Base-by-base conservation (phyloP, 2,797 vertebrate species). In the Poecilia velifera region DNA sequence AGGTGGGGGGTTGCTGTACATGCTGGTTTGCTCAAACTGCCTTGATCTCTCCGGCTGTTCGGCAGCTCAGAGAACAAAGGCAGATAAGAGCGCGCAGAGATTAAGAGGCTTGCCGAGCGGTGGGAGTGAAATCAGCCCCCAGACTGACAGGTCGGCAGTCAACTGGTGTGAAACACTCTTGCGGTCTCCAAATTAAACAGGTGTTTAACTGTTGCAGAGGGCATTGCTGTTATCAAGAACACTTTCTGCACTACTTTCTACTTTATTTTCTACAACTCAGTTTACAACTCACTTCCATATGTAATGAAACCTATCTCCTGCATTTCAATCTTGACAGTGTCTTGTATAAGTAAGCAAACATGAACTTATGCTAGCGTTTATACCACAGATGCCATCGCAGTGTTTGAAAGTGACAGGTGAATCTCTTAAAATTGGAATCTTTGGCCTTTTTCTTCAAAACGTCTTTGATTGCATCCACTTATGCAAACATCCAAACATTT, bases 61-160 rank as follows among this genome's bases (percentile, higher is more conserved):
- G 12, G 77, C 88, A 76, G 78, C 76, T 85, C 76, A 82, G 47
- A 82, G 82, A 92, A 90, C 86, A 84, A 45, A 82, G 85, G 75
- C 79, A 86, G 91, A 93, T 93, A 91, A 86, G 87, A 84, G 78
- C 53, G 75, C 18, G 18, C 3, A 0, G 82, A 85, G 87, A 89
- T 90, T 89, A 90, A 72, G 86, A 77, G 86, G 82, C 86, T 83
- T 83, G 88, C 82, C 82, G 84, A 72, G 36, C 81, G 14, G 72
- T 46, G 78, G 70, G 80, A 82, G 78, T 13, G 34, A 84, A 82
- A 82, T 84, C 83, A 36, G 72, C 78, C 84, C 82, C 36, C 28
- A 39, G 80, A 88, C 16, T 79, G 88, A 77, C 89, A 77, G 82
- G 75, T 79, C 34, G 31, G 76, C 77, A 64, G 74, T 76, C 76